Percentiles rank a stretch among this genome's conserved stretches.
phyloP scores from a whole-genome alignment of 2,113 vertebrate genomes.

The Cololabis saira region DNA sequence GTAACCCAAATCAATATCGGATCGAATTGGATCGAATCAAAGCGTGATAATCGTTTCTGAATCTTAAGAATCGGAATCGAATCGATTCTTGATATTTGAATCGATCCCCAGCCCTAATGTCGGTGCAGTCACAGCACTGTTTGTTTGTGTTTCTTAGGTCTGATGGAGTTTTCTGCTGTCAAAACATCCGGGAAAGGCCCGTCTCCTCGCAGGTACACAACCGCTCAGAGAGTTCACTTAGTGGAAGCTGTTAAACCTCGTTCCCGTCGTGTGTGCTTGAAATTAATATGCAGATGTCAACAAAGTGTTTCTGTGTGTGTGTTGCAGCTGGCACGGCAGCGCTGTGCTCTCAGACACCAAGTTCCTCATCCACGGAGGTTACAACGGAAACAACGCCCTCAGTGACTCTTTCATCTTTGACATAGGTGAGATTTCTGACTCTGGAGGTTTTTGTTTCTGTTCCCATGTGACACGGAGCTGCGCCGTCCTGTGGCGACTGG shows the following conservation, averaged over 20 bases:
- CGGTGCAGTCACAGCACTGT: fast-evolving
- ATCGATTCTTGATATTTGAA: too few relatives aligned
- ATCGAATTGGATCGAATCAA: too few relatives aligned
- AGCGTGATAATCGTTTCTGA: too few relatives aligned
- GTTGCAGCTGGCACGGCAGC: slow-evolving; percentile 78
- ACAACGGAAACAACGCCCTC: slow-evolving; percentile 78
- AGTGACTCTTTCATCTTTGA: slow-evolving; percentile 79
- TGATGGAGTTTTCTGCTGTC: slow-evolving; percentile 86
- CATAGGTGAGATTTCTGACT: slow-evolving; percentile 61
- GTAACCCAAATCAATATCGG: too few relatives aligned
- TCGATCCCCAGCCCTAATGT: too few relatives aligned
- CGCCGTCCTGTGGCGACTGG: background rate
- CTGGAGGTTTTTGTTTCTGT: background rate
- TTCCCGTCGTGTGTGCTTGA: too few relatives aligned
- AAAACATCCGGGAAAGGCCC: slow-evolving; percentile 76
- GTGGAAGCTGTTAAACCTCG: background rate
- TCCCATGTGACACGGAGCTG: background rate
- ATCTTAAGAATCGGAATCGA: too few relatives aligned
- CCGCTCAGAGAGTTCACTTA: background rate
- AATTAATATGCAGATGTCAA: too few relatives aligned
- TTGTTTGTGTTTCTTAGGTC: slow-evolving; percentile 62
- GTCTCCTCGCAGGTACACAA: slow-evolving; percentile 81
- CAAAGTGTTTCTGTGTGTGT: background rate
- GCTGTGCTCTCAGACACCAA: slow-evolving; percentile 72
- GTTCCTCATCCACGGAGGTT: slow-evolving; percentile 81